Base-by-base conservation (phyloP, 2,888 invertebrate genomes). In the Neria commutata region DNA sequence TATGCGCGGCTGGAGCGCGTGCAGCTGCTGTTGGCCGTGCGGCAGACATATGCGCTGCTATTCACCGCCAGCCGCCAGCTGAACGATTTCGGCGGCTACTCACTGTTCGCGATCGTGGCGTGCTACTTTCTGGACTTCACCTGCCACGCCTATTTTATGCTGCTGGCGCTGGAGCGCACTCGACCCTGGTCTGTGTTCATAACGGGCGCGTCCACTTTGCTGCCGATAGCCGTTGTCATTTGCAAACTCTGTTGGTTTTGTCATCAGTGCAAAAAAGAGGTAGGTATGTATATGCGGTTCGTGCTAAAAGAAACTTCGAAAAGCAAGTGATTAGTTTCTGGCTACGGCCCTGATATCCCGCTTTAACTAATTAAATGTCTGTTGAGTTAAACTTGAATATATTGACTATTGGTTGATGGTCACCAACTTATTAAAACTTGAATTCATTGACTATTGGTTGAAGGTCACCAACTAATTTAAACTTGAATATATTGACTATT, bases 71-170 rank as follows among this genome's bases (percentile, higher is more conserved):
- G 62, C 6, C 19, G 19, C 1, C 51, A 57, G 11, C 29, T 67
- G 10, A 70, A 70, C 54, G 54, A 61, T 34, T 67, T 67, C 48
- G 58, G 55, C 1, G 68, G 67, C 34, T 62, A 60, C 47, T 70
- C 70, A 11, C 21, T 67, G 16, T 67, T 70, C 51, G 55, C 64
- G 1, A 54, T 56, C 1, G 54, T 60, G 21, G 58, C 54, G 2
- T 60, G 66, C 11, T 65, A 64, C 54, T 60, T 65, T 23, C 34
- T 70, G 3, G 68, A 68, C 19, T 56, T 58, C 16, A 67, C 63
- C 1, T 67, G 65, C 40, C 66, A 67, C 34, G 40, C 61, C n/a
- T 70, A 70, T 54, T 70, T 68, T 68, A 53, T 56, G 8, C 37
- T 68, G 14, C 49, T 70, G 51, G 49, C 63, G 1, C 40, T 68